Conservation (phyloP, 35 echinoderm and acorn worm genomes). For the Patiria miniata region DNA sequence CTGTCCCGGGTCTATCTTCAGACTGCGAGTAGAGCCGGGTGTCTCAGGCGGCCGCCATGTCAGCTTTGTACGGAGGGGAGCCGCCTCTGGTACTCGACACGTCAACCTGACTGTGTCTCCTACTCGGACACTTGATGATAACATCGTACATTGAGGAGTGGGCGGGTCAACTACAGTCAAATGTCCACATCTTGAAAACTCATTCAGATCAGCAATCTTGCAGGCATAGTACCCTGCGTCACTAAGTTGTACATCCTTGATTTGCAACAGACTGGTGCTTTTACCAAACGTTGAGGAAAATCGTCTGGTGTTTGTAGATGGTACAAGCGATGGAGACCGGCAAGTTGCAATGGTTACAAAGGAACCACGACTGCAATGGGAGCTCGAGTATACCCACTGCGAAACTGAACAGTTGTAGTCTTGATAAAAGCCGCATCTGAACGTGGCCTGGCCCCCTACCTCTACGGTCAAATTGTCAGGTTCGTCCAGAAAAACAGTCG, state of each 20-base stretch:
- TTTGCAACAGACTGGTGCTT: neutral
- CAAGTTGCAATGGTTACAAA: too few relatives aligned
- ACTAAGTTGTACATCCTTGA: neutral
- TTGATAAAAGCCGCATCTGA: neutral
- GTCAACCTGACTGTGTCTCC: neutral
- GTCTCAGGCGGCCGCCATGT: neutral
- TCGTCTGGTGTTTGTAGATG: neutral
- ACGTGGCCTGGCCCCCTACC: neutral
- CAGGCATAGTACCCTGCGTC: neutral
- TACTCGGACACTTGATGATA: neutral
- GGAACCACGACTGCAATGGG: neutral
- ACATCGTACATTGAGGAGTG: neutral
- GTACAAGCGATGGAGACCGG: neutral
- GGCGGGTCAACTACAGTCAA: neutral
- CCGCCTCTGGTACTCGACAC: neutral
- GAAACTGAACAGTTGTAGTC: neutral
- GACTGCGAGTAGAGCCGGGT: neutral
- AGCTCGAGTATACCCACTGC: neutral
- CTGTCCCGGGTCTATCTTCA: neutral
- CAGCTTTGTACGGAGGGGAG: neutral
- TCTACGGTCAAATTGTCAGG: neutral
- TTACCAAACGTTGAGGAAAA: neutral
- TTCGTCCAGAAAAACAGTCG: neutral
- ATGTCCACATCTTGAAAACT: constrained; percentile 6
- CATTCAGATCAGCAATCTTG: neutral